A percentile compares a stretch with the other conserved stretches of the same genome.
Conservation (phyloP, 2,888 invertebrate genomes). For the Phasia obesa region DNA sequence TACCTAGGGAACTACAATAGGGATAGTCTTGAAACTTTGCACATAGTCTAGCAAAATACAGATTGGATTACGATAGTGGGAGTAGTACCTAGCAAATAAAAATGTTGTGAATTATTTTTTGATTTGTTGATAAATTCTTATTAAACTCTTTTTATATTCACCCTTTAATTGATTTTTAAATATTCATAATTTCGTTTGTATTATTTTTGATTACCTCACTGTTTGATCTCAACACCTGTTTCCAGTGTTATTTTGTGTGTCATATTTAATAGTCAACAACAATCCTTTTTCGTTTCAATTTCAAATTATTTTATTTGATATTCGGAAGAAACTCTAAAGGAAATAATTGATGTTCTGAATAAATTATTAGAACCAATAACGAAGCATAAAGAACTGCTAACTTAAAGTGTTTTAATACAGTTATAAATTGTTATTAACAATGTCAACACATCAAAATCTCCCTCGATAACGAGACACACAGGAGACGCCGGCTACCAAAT, state of each 20-base stretch:
- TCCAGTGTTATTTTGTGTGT: constrained; percentile 52
- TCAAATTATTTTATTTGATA: not conserved
- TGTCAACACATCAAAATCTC: constrained; percentile 53
- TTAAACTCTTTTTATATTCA: too few species aligned
- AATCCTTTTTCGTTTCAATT: constrained; percentile 7
- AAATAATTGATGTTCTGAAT: constrained; percentile 29
- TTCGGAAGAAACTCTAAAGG: not conserved
- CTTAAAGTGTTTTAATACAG: constrained; percentile 14
- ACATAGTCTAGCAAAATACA: too few species aligned
- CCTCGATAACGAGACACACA: constrained; percentile 2
- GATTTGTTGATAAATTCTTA: too few species aligned
- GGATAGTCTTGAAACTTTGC: too few species aligned
- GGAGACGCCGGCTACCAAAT: constrained; percentile 1
- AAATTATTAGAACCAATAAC: constrained; percentile 54
- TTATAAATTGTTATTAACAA: constrained; percentile 40
- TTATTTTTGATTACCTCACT: not conserved
- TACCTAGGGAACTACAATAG: too few species aligned
- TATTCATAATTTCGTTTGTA: not conserved
- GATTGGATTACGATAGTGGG: too few species aligned
- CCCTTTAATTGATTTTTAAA: not conserved
- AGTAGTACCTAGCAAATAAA: too few species aligned
- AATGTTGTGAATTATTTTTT: too few species aligned
- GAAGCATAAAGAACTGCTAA: constrained; percentile 6
- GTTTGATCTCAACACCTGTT: constrained; percentile 66
- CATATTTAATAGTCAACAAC: constrained; percentile 15